These are phyloP conservation scores for Agrotis puta DNA, from an alignment of 2,888 invertebrate species.

Conservation along the genomic window DNA sequence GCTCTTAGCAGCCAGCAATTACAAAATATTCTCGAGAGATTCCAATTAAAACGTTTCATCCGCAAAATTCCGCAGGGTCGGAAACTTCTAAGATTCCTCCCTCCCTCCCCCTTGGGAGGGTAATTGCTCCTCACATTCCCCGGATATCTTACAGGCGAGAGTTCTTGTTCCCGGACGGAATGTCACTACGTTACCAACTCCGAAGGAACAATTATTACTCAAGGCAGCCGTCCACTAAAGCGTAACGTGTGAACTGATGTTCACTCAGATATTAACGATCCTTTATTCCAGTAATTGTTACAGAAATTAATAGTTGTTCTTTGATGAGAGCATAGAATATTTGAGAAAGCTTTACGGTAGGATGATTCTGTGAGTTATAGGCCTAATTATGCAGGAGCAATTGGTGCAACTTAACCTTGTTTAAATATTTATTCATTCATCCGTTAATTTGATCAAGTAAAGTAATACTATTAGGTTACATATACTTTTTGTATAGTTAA, in stretches of 20 bases:
- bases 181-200: slow-evolving; percentile 63
- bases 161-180: slow-evolving; percentile 75
- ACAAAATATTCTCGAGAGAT: slow-evolving; percentile 87
- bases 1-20: slow-evolving; percentile 79
- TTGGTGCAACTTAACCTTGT: slow-evolving; percentile 4
- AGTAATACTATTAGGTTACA: slow-evolving; percentile 26
- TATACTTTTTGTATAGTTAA: slow-evolving; percentile 40
- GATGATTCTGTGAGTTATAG: slow-evolving; percentile 27
- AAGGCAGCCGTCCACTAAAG: slow-evolving; percentile 49
- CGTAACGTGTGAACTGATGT: slow-evolving; percentile 52
- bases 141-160: slow-evolving; percentile 78
- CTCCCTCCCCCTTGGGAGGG: slow-evolving; percentile 65
- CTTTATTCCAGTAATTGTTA: slow-evolving; percentile 15
- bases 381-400: slow-evolving; percentile 35
- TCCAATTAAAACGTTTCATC: slow-evolving; percentile 90
- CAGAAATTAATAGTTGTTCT: slow-evolving; percentile 16
- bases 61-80: slow-evolving; percentile 87
- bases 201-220: slow-evolving; percentile 60
- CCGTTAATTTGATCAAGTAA: slow-evolving; percentile 42
- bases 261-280: slow-evolving; percentile 19
- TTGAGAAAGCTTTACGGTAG: slow-evolving; percentile 11
- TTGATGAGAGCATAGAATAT: background rate
- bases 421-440: slow-evolving; percentile 12
- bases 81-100: slow-evolving; percentile 83
- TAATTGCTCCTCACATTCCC: slow-evolving; percentile 83